Conservation (phyloP, 2,888 invertebrate genomes). For the Phorcus lineatus region DNA sequence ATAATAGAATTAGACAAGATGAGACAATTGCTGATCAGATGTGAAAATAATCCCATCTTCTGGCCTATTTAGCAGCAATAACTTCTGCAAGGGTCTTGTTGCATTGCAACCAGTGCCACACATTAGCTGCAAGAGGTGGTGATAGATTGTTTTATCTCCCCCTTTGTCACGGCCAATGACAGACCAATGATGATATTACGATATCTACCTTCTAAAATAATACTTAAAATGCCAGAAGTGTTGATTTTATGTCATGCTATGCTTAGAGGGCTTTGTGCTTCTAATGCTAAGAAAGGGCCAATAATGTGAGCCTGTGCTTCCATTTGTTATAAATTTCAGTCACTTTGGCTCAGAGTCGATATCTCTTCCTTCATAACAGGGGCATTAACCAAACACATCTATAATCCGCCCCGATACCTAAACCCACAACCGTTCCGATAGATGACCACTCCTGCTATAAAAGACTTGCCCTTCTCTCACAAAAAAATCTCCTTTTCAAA, state of each 20-base stretch:
- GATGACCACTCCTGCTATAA: conserved; percentile 21
- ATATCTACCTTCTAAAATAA: conserved; percentile 26
- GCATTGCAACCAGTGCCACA: conserved; percentile 1
- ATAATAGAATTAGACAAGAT: conserved; percentile 14
- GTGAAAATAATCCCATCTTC: conserved; percentile 15
- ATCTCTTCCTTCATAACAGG: conserved; percentile 30
- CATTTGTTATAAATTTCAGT: conserved; percentile 28
- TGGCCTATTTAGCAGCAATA: conserved; percentile 13
- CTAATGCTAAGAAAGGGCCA: neutral
- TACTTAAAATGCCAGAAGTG: conserved; percentile 26
- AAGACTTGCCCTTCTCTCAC: conserved; percentile 15
- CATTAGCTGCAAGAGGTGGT: conserved; percentile 7
- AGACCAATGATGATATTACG: neutral
- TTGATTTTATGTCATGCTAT: conserved; percentile 23
- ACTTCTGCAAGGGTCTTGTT: conserved; percentile 1
- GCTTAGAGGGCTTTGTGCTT: conserved; percentile 19
- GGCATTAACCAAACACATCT: conserved; percentile 18
- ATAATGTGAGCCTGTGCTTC: neutral
- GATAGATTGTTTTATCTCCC: conserved; percentile 18
- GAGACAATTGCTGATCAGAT: conserved; percentile 22
- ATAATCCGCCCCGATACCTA: conserved; percentile 26
- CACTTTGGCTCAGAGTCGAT: conserved; percentile 6
- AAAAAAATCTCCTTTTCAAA: conserved; percentile 26
- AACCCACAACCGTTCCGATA: conserved; percentile 8
- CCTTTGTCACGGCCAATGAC: conserved; percentile 8